Base-by-base conservation (phyloP, 2,888 invertebrate genomes). In the Drosophila bunnanda region DNA sequence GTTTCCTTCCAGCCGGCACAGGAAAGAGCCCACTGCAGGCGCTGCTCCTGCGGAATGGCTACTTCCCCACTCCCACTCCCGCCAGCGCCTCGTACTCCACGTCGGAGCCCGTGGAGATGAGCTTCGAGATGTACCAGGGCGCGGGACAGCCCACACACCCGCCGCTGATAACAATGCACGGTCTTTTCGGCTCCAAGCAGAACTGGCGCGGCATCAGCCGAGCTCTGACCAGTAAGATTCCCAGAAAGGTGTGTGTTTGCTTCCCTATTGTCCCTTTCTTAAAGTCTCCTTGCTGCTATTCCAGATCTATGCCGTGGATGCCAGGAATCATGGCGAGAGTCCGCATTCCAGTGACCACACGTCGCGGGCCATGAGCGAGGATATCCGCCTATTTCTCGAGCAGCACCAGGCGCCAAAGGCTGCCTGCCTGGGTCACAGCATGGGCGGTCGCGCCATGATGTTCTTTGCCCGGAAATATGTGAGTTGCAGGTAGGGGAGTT, bases 371-470 rank as follows among this genome's bases (percentile, higher is more conserved):
- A 94, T 98, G 94, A 95, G 96, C 0, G 93, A 93, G 59, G 99
- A 99, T 92, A 89, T 98, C 6, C 91, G 94, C 12, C 93, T 94
- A 44, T 93, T 97, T 43, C 92, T 96, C 70, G 93, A 94, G 28
- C 28, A 46, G 15, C 67, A 60, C 1, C 50, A 69, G 1, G n/a
- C 75, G 1, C 6, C 25, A 7, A 77, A 38, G 90, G 94, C 95
- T 2, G 93, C 95, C 6, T 89, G 97, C 20, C 92, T 99, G 84
- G 98, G 98, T 0, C 98, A 99, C 92, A 98, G 98, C 80, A 98
- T 99, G 98, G 98, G 98, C 22, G 99, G 98, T n/a, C 95, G 97
- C 73, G 94, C 97, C 9, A 96, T 96, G 85, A 98, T 98, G 98
- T 94, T 95, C 60, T 93, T 97, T 60, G 96, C 98, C 43, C 93